Evolutionary conservation across 2,113 vertebrate species (phyloP).

Genomic region (Isurus oxyrinchus): DNA sequence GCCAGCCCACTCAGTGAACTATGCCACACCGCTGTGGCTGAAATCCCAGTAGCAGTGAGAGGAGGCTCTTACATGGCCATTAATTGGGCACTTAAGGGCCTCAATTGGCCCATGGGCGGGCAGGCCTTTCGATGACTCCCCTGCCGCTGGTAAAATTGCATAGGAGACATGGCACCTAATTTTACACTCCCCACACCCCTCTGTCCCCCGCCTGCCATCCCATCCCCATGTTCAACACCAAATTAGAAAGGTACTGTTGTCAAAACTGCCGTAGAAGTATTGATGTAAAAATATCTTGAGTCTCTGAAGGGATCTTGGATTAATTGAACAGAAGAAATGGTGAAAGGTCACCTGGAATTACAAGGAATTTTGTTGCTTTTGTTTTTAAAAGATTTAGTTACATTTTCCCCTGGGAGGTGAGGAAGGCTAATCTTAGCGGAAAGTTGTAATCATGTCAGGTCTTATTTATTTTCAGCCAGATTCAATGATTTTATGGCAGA

Average conservation of each 20-base stretch:
- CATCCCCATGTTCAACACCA: too few species aligned
- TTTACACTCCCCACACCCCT: background rate
- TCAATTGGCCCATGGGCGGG: too few species aligned
- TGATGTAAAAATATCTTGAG: background rate
- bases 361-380: background rate
- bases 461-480: slow-evolving; percentile 18
- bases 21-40: too few species aligned
- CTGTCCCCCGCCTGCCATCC: too few species aligned
- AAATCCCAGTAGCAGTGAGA: too few species aligned
- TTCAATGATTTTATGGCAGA: background rate
- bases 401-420: background rate
- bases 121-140: too few species aligned
- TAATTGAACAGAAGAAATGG: background rate
- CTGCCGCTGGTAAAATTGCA: too few species aligned
- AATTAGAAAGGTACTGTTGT: background rate
- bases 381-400: background rate
- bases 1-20: too few species aligned
- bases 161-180: background rate
- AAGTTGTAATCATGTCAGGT: background rate
- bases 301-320: background rate
- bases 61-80: too few species aligned
- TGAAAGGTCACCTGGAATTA: slow-evolving; percentile 3
- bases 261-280: background rate
- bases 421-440: background rate
- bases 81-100: too few species aligned